Base-by-base conservation (phyloP, 2,113 vertebrate species). In the Ageneiosus marmoratus region DNA sequence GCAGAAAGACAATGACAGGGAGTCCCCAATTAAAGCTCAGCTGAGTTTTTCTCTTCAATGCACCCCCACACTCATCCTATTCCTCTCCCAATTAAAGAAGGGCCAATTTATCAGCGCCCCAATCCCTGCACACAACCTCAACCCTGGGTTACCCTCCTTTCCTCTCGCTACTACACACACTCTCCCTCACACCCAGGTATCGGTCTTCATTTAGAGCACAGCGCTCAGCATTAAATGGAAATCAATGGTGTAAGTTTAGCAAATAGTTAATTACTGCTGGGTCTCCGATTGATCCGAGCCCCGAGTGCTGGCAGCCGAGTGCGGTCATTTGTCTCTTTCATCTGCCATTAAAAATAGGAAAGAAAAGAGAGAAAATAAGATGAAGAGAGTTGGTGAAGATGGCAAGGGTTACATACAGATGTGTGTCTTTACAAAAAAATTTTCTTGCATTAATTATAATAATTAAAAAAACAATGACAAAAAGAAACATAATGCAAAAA, bases 221-320 rank as follows among this genome's bases (percentile, higher is more conserved):
- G 94, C 93, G 94, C 94, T 94, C 94, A 95, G 95, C 90, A 94
- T 94, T 96, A 95, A 96, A 95, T 94, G 95, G 93, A 96, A 96
- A 96, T 95, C 94, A 95, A 96, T 96, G 94, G 93, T 94, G 94
- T 94, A 95, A 96, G 95, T 97, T 96, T 95, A 96, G 96, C 94
- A 96, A 96, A 96, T 94, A 94, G 93, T 97, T 96, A 95, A 96
- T 96, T 96, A 96, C 94, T 94, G 93, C 93, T 95, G 93, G 93
- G 94, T 94, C 94, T 62, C 94, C 91, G 93, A 96, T 95, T 96
- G 94, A 96, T 95, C 95, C 94, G 91, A 90, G 93, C 91, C 83
- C 93, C 93, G 91, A 94, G 94, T 93, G 94, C 92, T 94, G 93
- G 93, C 92, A 95, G 94, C 91, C 92, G 94, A 92, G 92, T 92